phyloP scores from a whole-genome alignment of 92 coral and sea anemone species.

The Desmophyllum pertusum region DNA sequence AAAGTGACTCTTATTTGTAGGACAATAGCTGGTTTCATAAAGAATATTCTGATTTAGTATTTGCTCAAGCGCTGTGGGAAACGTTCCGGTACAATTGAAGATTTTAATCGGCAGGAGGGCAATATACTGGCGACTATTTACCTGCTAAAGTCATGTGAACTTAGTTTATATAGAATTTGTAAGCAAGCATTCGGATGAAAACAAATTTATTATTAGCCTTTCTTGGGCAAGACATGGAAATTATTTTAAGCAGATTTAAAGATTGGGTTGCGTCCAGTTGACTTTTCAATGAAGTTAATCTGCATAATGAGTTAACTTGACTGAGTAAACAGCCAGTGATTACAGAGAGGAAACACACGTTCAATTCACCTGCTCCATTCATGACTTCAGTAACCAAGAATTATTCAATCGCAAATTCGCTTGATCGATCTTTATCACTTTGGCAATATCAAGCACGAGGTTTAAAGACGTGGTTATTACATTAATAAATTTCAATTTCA shows the following conservation, averaged over 20 bases:
- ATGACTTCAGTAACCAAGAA: conserved; percentile 4
- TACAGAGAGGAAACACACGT: conserved; percentile 36
- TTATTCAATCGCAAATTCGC: conserved; percentile 24
- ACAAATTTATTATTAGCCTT: neutral
- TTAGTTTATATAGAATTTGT: neutral
- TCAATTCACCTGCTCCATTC: conserved; percentile 41
- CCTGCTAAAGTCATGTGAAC: conserved; percentile 23
- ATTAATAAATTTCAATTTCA: conserved; percentile 8
- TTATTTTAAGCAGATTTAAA: neutral
- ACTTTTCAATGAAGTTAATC: conserved; percentile 32
- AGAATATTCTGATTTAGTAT: conserved; percentile 36
- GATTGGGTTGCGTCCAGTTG: conserved; percentile 23
- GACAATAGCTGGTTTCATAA: conserved; percentile 41
- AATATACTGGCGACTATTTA: conserved; percentile 32
- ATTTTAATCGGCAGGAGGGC: conserved; percentile 37
- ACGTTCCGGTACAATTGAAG: conserved; percentile 36
- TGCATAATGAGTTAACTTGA: conserved; percentile 46
- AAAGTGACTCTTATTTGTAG: conserved; percentile 37
- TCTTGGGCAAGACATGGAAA: neutral
- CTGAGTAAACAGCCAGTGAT: conserved; percentile 42
- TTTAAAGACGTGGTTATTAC: conserved; percentile 8
- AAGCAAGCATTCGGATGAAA: conserved; percentile 5
- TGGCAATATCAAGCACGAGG: conserved; percentile 21
- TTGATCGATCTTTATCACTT: too few species aligned
- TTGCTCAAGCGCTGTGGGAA: conserved; percentile 22